phyloP scores from a whole-genome alignment of 2,888 invertebrate genomes.

The Aspidapion aeneum region DNA sequence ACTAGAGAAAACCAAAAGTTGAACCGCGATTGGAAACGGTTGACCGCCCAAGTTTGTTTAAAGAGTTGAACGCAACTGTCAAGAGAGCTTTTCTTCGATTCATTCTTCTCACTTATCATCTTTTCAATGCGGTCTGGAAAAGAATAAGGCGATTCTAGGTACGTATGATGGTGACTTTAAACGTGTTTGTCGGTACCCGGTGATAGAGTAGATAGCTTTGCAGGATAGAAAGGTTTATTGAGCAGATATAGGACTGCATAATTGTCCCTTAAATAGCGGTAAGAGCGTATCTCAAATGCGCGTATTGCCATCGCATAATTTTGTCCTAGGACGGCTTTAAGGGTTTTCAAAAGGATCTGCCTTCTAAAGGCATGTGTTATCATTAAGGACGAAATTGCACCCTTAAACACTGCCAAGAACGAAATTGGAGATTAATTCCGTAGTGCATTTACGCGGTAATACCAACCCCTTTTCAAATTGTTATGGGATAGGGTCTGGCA shows the following conservation, averaged over 20 bases:
- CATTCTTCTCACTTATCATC: no score
- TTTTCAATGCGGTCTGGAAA: no score
- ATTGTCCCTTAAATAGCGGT: neutral
- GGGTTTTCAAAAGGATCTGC: neutral
- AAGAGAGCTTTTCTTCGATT: no score
- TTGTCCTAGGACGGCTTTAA: neutral
- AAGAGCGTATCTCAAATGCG: neutral
- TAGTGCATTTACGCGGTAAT: neutral
- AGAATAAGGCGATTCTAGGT: no score
- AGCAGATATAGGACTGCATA: neutral
- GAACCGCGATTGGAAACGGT: no score
- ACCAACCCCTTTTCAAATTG: neutral
- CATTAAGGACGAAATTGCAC: conserved; percentile 2
- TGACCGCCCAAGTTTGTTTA: no score
- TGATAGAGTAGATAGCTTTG: no score
- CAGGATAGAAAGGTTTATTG: no score
- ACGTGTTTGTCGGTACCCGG: no score
- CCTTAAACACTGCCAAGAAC: conserved; percentile 1
- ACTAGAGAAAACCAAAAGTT: no score
- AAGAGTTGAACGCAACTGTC: no score
- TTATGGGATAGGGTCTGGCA: neutral
- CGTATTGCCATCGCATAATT: neutral
- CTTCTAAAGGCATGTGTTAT: neutral
- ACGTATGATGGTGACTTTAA: no score
- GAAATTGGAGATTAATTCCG: conserved; percentile 3